Base-by-base conservation (phyloP, 2,797 vertebrate species). In the Poecilia picta region DNA sequence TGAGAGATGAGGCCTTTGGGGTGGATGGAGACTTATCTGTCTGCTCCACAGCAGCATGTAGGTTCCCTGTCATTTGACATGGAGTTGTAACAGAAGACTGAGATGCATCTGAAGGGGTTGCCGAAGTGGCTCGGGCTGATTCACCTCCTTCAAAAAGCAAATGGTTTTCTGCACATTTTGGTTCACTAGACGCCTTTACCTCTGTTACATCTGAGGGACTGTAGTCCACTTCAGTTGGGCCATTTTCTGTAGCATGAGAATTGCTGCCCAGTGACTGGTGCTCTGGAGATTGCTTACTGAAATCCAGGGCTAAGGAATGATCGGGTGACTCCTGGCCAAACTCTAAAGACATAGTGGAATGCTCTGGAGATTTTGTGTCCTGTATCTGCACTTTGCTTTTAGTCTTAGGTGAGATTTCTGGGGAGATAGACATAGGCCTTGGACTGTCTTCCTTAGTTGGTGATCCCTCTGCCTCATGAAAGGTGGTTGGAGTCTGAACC, bases 351-450 rank as follows among this genome's bases (percentile, higher is more conserved):
- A 97, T 97, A 1, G 97, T 95, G 53, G 97, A 98, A 70, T 97
- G 97, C 81, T 98, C 98, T 81, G 97, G 96, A 47, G 97, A 98
- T 89, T 96, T 97, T 55, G 95, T 90, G 78, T 98, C 97, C 36
- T 96, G 96, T 72, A 95, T 90, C 0, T 95, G 95, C 6, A 95
- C 93, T 90, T 93, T 95, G 83, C 93, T 95, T 92, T 98, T 98
- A 0, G 94, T 96, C 94, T 97, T 98, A 75, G 97, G 98, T 80
- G 97, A 99, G 86, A 96, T 96, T 84, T 99, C 98, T 86, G 98
- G 98, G 86, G 98, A 99, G 89, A 99, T 99, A 41, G 98, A 99
- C 97, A 99, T 99, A 2, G 98, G 97, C 46, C 97, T 96, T 46
- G 98, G 97, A 83, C 97, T 97, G 5, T 98, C 97, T 87, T 98